Evolutionary conservation across 2,797 vertebrate species (phyloP).

Genomic region (Mormyrus hasselquistii): DNA sequence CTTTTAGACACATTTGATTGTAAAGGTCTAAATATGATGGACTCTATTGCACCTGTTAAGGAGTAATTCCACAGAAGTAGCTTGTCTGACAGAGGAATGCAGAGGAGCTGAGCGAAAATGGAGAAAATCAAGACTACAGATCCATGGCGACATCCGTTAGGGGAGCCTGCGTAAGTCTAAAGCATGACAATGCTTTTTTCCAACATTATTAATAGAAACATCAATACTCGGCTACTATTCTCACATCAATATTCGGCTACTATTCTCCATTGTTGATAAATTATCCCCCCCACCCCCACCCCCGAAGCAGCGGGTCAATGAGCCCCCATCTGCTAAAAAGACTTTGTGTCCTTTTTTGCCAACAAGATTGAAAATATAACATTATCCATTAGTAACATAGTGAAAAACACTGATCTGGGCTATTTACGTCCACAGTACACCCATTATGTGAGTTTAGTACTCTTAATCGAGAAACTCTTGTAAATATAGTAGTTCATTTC

Average conservation of each 20-base stretch:
- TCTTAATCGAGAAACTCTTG: not conserved
- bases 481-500: not conserved
- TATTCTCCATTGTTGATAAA: not conserved
- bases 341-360: not conserved
- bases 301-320: not conserved
- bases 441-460: not conserved
- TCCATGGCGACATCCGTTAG: not conserved
- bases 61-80: not conserved
- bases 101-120: not conserved
- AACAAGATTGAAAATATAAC: not conserved
- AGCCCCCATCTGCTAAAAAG: not conserved
- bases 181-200: not conserved
- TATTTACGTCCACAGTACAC: not conserved
- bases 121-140: not conserved
- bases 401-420: not conserved
- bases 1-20: not conserved
- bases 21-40: not conserved
- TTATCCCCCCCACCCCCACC: not conserved
- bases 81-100: not conserved
- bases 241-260: not conserved
- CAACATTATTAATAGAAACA: not conserved
- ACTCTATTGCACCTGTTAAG: not conserved
- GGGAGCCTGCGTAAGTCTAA: not conserved
- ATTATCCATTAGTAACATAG: not conserved
- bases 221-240: not conserved